Conservation (phyloP, 1,140 invertebrate genomes). For the Hetaerina americana region DNA sequence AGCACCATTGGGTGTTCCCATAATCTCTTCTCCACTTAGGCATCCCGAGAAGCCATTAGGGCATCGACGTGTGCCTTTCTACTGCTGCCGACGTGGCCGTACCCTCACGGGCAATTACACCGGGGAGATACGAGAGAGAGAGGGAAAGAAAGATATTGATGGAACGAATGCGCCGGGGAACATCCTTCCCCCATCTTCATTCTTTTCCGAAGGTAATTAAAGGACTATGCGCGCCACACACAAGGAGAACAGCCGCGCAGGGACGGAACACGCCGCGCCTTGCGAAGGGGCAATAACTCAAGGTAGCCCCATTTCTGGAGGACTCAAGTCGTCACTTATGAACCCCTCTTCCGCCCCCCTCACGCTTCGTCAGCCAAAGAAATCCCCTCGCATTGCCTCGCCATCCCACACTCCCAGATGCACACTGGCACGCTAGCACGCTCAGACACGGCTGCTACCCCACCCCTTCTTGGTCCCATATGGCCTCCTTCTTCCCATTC, state of each 20-base stretch:
- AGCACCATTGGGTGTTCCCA: background rate
- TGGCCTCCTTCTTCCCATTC: background rate
- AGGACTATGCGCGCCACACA: background rate
- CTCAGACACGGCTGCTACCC: no score
- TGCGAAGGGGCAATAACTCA: background rate
- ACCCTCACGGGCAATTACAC: background rate
- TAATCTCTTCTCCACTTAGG: background rate
- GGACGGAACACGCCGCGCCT: background rate
- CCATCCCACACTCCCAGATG: no score
- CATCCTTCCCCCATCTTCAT: no score
- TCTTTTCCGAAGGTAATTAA: background rate
- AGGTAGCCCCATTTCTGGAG: background rate
- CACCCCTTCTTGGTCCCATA: no score
- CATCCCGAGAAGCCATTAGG: background rate
- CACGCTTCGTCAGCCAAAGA: no score
- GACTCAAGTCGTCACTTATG: background rate
- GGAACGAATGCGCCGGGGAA: no score
- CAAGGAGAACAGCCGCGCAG: background rate
- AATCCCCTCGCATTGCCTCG: no score
- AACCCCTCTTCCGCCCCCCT: background rate
- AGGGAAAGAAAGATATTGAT: no score
- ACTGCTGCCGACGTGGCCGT: background rate
- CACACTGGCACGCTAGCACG: no score
- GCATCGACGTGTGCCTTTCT: background rate
- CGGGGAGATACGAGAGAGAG: no score